Conservation (phyloP, 2,113 vertebrate species). For the Spea bombifrons region DNA sequence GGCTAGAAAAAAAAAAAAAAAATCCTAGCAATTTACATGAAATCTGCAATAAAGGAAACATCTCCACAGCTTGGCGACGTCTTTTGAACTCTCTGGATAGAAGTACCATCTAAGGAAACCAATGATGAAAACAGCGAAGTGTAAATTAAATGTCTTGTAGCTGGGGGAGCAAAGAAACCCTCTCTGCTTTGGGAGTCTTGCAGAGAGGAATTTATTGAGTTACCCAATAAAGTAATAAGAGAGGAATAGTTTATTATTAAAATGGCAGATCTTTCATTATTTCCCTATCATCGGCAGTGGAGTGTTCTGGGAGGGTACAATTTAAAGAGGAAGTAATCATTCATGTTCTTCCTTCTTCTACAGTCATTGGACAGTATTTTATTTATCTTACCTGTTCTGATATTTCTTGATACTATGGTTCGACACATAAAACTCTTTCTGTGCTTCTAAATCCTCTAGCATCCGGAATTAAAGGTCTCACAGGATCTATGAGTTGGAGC, state of each 20-base stretch:
- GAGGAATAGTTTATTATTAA: background rate
- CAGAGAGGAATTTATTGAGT: constrained; percentile 25
- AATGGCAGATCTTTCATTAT: background rate
- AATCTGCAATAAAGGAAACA: constrained; percentile 32
- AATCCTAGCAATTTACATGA: constrained; percentile 28
- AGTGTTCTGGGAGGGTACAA: no score
- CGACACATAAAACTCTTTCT: no score
- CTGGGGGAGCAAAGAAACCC: background rate
- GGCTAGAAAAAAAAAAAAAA: background rate
- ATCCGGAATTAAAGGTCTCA: no score
- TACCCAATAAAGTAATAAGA: constrained; percentile 1
- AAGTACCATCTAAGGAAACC: constrained; percentile 10
- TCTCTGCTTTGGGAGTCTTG: background rate
- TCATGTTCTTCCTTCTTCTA: no score
- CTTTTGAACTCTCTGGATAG: constrained; percentile 28
- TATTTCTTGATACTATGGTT: no score
- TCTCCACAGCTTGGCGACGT: constrained; percentile 11
- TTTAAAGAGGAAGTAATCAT: no score
- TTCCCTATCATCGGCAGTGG: background rate
- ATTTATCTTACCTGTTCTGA: no score
- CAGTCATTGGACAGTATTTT: no score
- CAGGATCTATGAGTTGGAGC: no score
- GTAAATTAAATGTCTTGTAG: constrained; percentile 37
- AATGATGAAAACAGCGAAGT: constrained; percentile 33
- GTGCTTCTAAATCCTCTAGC: no score